Conservation (phyloP, 1,140 invertebrate species). For the Leguminivora glycinivorella region DNA sequence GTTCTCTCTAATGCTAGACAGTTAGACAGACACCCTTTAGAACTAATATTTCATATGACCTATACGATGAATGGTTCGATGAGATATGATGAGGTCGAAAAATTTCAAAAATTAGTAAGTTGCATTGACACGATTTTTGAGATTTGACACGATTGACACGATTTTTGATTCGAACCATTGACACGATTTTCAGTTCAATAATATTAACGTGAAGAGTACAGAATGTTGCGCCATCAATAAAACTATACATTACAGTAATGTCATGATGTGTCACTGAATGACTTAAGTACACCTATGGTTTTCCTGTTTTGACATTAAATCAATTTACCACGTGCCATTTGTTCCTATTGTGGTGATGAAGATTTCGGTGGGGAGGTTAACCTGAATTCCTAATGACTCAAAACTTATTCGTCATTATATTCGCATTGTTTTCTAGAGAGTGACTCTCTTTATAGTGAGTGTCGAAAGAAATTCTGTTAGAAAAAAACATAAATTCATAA, state of each 20-base stretch:
- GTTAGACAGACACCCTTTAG: constrained; percentile 16
- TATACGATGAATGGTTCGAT: neutral
- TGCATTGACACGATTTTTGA: no score
- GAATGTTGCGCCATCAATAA: neutral
- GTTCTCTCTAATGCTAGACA: constrained; percentile 8
- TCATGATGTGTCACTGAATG: neutral
- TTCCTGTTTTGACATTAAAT: constrained; percentile 4
- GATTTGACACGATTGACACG: no score
- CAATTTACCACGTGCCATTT: neutral
- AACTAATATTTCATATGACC: neutral
- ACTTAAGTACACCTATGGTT: neutral
- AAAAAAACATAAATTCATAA: neutral
- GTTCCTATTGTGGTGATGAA: neutral
- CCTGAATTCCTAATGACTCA: neutral
- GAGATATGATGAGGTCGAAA: no score
- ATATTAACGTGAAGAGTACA: no score
- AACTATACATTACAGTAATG: neutral
- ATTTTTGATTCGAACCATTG: no score
- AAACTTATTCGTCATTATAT: neutral
- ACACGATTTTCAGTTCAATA: no score
- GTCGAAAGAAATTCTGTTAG: neutral
- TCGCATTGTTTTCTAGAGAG: neutral
- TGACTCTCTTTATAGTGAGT: neutral
- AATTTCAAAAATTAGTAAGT: no score
- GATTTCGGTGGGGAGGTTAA: neutral